These are phyloP conservation scores for Agriopis leucophaearia DNA, from an alignment of 2,888 invertebrate species.

Conservation along the genomic window DNA sequence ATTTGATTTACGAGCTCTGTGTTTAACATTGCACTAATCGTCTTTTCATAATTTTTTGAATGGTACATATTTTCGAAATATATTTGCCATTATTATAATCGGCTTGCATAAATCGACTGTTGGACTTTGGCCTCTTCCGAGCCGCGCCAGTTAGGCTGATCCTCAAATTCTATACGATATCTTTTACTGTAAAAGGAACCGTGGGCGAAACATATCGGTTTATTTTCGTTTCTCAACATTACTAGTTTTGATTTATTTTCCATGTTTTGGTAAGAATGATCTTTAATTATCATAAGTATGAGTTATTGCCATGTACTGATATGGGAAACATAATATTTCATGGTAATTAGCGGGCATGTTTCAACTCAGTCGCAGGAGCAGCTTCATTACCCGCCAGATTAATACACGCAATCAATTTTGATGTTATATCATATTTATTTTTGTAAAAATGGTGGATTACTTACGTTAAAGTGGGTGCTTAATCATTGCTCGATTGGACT, in stretches of 20 bases:
- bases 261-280: slow-evolving; percentile 23
- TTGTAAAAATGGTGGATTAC: slow-evolving; percentile 1
- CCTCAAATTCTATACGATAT: too few relatives aligned
- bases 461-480: not conserved
- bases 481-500: not conserved
- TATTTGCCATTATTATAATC: not conserved
- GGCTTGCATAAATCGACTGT: too few relatives aligned
- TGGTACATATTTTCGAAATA: too few relatives aligned
- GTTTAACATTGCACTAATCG: too few relatives aligned
- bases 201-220: slow-evolving; percentile 12
- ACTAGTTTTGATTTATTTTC: slow-evolving; percentile 12
- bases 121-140: too few relatives aligned
- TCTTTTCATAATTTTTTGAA: too few relatives aligned
- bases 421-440: slow-evolving; percentile 3
- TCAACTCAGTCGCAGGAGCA: slow-evolving; percentile 1
- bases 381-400: slow-evolving; percentile 23
- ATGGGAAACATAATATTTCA: slow-evolving; percentile 26
- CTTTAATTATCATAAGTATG: slow-evolving; percentile 30
- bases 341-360: slow-evolving; percentile 22
- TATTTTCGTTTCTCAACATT: slow-evolving; percentile 13
- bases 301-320: slow-evolving; percentile 14
- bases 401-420: slow-evolving; percentile 7
- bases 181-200: too few relatives aligned
- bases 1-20: too few relatives aligned
- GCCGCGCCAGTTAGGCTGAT: too few relatives aligned